phyloP scores from a whole-genome alignment of 2,113 vertebrate genomes.

The Montifringilla adamsi region DNA sequence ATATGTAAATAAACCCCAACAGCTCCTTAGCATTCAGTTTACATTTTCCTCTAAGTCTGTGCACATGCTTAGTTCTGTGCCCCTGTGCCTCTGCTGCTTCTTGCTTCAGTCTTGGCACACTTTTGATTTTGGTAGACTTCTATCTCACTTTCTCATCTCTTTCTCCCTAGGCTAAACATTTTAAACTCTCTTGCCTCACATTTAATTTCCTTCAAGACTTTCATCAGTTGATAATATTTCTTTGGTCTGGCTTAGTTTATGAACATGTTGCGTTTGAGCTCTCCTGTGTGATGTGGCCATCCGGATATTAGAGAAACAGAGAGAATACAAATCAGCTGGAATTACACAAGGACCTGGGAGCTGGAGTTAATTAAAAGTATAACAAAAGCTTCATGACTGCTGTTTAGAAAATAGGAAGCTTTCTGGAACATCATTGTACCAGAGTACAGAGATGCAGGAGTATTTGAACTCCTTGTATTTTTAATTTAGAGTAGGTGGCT shows the following conservation, averaged over 20 bases:
- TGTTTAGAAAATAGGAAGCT: slow-evolving; percentile 22
- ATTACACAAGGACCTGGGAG: neutral
- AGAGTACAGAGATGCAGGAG: neutral
- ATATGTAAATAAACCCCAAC: neutral
- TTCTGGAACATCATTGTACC: neutral
- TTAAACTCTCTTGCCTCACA: slow-evolving; percentile 20
- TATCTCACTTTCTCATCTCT: slow-evolving; percentile 35
- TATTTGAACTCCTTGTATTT: neutral
- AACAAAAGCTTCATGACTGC: neutral
- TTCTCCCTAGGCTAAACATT: neutral
- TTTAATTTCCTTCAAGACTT: slow-evolving; percentile 64
- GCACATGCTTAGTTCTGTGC: neutral
- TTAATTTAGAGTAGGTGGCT: neutral
- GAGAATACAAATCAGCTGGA: neutral
- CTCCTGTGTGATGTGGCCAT: neutral
- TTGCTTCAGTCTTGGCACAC: neutral
- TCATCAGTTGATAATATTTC: slow-evolving; percentile 24
- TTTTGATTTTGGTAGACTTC: neutral
- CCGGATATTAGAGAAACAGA: slow-evolving; percentile 50
- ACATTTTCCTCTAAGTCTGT: neutral
- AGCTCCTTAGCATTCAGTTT: neutral
- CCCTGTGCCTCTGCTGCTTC: neutral
- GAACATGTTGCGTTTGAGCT: neutral
- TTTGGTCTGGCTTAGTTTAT: neutral
- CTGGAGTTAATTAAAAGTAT: slow-evolving; percentile 46